A percentile compares a stretch with the other conserved stretches of the same genome.
phyloP scores from a whole-genome alignment of 2,888 invertebrate species.

The Parnassius apollo region DNA sequence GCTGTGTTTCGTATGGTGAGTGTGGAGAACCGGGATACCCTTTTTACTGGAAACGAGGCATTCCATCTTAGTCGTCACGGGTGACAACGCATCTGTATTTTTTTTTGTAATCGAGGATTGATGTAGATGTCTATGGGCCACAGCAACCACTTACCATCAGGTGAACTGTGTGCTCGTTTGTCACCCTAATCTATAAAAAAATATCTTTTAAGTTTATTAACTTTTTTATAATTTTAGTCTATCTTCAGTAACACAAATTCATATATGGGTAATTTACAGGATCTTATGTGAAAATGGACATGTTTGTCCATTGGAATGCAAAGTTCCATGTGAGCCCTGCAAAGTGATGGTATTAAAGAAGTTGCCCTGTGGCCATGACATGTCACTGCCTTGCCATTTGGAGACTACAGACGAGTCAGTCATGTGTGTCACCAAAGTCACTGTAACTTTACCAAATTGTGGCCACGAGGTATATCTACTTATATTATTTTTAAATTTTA shows the following conservation, averaged over 20 bases:
- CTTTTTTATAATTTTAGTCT: not conserved
- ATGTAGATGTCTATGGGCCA: too few species aligned
- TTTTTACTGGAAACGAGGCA: too few species aligned
- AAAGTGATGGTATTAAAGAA: conserved; percentile 52
- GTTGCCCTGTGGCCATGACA: conserved; percentile 75
- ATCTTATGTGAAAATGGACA: conserved; percentile 74
- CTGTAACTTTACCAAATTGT: conserved; percentile 53
- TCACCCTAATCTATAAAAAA: too few species aligned
- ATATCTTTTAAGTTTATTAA: not conserved
- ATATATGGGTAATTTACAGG: conserved; percentile 44
- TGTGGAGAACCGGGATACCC: too few species aligned
- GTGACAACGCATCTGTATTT: too few species aligned
- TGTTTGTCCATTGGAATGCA: conserved; percentile 74
- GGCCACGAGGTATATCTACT: conserved; percentile 51
- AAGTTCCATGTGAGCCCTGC: conserved; percentile 67
- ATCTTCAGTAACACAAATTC: conserved; percentile 2
- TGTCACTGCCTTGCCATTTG: conserved; percentile 62
- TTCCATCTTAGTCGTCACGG: too few species aligned
- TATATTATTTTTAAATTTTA: conserved; percentile 8
- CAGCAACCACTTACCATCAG: too few species aligned
- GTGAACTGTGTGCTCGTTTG: too few species aligned
- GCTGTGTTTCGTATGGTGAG: too few species aligned
- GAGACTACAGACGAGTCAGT: conserved; percentile 55
- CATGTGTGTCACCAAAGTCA: conserved; percentile 47
- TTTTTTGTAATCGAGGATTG: too few species aligned